These are phyloP conservation scores for Protonemura montana DNA, from an alignment of 2,888 invertebrate species.

Conservation along the genomic window DNA sequence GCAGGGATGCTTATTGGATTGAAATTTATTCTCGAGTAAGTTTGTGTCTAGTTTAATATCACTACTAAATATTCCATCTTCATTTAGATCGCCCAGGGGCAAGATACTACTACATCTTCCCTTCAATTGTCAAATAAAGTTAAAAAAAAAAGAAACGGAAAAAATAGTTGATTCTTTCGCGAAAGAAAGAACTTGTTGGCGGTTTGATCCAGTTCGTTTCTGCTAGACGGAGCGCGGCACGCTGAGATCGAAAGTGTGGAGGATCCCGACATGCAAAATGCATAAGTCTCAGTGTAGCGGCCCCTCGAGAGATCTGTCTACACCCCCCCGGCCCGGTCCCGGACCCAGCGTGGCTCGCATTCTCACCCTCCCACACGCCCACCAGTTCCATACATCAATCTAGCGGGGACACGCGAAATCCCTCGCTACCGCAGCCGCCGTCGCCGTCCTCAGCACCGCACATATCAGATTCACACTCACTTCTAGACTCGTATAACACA, in stretches of 20 bases:
- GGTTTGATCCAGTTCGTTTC: slow-evolving; percentile 33
- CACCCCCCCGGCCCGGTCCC: not conserved
- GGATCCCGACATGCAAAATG: slow-evolving; percentile 48
- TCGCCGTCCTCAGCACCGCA: not conserved
- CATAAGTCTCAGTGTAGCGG: slow-evolving; percentile 45
- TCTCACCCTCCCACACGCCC: slow-evolving; percentile 28
- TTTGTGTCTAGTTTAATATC: not conserved
- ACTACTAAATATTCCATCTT: slow-evolving; percentile 10
- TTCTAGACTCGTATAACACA: slow-evolving; percentile 14
- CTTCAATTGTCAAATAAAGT: slow-evolving; percentile 13
- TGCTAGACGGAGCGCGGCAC: slow-evolving; percentile 32
- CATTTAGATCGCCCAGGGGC: not conserved
- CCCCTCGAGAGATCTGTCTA: slow-evolving; percentile 39
- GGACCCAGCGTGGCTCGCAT: not conserved
- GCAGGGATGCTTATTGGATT: not conserved
- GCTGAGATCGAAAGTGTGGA: slow-evolving; percentile 28
- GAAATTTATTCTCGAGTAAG: not conserved
- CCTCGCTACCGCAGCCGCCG: slow-evolving; percentile 20
- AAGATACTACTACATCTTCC: not conserved
- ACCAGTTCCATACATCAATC: slow-evolving; percentile 36
- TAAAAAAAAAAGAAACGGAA: not conserved
- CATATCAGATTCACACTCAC: slow-evolving; percentile 29
- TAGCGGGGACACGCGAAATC: slow-evolving; percentile 9
- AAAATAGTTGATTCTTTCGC: slow-evolving; percentile 20
- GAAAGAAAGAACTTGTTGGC: slow-evolving; percentile 29